phyloP scores from a whole-genome alignment of 1,140 invertebrate genomes.

The Pseudomyrmex gracilis region DNA sequence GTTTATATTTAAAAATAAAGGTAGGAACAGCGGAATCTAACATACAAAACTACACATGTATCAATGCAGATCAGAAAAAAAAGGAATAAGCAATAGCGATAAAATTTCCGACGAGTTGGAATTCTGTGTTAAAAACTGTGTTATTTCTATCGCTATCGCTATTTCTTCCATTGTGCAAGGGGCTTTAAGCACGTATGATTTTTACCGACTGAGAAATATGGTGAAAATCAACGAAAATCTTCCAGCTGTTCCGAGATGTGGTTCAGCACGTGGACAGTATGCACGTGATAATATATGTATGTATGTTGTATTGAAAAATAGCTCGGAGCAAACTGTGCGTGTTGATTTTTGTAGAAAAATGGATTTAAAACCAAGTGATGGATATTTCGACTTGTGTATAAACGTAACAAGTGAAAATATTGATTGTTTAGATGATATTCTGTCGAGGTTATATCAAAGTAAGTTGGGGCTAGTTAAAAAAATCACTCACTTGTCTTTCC shows the following conservation, averaged over 20 bases:
- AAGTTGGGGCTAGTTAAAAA: constrained; percentile 56
- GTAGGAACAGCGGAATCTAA: no score
- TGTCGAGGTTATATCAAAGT: constrained; percentile 75
- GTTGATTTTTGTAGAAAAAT: constrained; percentile 23
- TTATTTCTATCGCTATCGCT: no score
- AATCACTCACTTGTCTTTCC: neutral
- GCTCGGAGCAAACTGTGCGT: neutral
- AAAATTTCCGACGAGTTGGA: no score
- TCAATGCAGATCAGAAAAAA: no score
- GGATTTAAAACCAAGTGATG: constrained; percentile 61
- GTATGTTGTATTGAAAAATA: neutral
- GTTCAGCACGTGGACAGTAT: neutral
- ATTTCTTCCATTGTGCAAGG: no score
- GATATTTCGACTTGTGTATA: constrained; percentile 81
- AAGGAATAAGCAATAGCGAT: no score
- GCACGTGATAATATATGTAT: neutral
- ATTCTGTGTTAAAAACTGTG: no score
- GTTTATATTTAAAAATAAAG: no score
- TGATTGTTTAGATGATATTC: constrained; percentile 64
- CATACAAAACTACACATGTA: no score
- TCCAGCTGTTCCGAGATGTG: neutral
- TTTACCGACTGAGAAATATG: constrained; percentile 11
- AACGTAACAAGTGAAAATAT: constrained; percentile 62
- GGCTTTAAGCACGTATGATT: no score
- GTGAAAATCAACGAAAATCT: neutral